Conservation (phyloP, 2,113 vertebrate species). For the Peromyscus maniculatus region DNA sequence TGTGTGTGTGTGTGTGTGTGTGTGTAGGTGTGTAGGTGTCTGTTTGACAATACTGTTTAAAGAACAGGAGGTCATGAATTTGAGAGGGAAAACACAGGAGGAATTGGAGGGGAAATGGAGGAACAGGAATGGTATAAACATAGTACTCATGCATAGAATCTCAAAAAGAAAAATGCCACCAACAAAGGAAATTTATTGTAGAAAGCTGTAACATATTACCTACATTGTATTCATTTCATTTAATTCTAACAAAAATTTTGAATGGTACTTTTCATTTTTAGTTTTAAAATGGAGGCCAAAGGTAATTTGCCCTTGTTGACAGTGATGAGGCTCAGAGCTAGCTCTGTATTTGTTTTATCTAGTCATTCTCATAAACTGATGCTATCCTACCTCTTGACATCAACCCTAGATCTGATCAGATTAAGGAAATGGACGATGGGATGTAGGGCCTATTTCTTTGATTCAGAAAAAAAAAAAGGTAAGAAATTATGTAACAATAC, state of each 20-base stretch:
- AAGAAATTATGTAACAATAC: background rate
- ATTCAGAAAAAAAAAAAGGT: background rate
- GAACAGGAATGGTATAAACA: background rate
- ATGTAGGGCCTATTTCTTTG: background rate
- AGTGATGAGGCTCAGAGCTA: background rate
- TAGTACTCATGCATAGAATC: no score
- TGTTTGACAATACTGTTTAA: background rate
- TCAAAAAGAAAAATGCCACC: background rate
- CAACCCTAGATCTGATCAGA: background rate
- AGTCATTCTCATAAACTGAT: background rate
- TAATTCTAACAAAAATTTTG: background rate
- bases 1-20: background rate
- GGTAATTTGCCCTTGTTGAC: background rate
- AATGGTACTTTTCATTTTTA: background rate
- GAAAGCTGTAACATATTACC: background rate
- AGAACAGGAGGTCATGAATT: background rate
- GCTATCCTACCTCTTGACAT: background rate
- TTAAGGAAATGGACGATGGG: background rate
- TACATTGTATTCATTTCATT: background rate
- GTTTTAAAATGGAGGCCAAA: background rate
- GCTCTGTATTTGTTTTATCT: background rate
- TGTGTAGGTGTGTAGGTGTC: no score
- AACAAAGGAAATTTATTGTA: background rate
- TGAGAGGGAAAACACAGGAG: background rate
- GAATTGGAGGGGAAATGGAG: background rate